Evolutionary conservation across 2,113 vertebrate species (phyloP).

Genomic region (Sceloporus undulatus): DNA sequence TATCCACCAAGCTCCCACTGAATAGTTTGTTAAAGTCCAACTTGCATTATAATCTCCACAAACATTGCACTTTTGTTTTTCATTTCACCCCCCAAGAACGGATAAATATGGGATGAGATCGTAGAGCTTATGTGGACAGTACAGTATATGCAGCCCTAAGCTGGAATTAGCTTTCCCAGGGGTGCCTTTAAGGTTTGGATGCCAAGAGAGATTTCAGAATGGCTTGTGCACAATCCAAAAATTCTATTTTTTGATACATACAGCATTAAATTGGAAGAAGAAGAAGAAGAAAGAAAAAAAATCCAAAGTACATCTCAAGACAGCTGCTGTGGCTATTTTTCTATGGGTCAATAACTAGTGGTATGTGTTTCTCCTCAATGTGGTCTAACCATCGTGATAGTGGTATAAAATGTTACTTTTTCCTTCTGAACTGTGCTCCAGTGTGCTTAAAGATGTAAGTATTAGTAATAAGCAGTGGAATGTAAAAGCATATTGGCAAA

Average conservation of each 20-base stretch:
- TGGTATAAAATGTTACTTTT: no score
- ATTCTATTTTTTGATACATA: not conserved
- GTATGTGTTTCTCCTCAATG: not conserved
- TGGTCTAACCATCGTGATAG: no score
- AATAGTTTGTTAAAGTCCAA: slow-evolving; percentile 51
- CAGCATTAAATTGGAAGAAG: not conserved
- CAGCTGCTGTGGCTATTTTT: not conserved
- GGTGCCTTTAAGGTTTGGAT: not conserved
- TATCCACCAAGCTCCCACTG: slow-evolving; percentile 66
- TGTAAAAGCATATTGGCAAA: not conserved
- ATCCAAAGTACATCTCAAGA: not conserved
- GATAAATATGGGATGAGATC: slow-evolving; percentile 50
- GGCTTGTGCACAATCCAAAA: not conserved
- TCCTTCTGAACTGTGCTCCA: no score
- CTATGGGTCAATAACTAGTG: not conserved
- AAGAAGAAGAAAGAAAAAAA: not conserved
- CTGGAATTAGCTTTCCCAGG: not conserved
- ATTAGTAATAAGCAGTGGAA: not conserved
- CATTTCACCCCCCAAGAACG: slow-evolving; percentile 18
- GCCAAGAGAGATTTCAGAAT: not conserved
- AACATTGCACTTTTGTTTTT: slow-evolving; percentile 48
- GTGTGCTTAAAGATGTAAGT: no score
- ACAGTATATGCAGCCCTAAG: rapidly evolving
- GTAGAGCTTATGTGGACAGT: not conserved
- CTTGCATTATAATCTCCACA: slow-evolving; percentile 43